Evolutionary conservation across 2,113 vertebrate genomes (phyloP).

Genomic region (Sporophila hypoxantha): DNA sequence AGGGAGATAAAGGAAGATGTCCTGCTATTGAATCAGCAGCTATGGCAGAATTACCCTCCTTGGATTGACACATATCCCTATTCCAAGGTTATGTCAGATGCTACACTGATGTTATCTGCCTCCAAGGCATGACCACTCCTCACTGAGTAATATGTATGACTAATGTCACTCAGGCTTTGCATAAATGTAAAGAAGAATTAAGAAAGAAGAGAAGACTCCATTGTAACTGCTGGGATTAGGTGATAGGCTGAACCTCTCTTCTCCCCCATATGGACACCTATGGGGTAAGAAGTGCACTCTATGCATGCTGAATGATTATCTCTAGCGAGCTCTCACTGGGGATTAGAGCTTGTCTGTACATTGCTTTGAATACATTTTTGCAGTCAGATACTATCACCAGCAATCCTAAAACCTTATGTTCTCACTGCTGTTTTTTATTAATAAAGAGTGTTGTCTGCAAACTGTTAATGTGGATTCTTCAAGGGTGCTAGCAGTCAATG

Average conservation of each 20-base stretch:
- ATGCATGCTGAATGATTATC: neutral
- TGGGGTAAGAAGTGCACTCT: neutral
- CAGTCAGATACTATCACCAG: neutral
- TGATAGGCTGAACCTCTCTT: neutral
- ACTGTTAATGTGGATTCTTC: neutral
- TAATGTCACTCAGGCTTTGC: neutral
- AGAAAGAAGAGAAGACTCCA: neutral
- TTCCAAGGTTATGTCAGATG: neutral
- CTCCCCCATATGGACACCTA: neutral
- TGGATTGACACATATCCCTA: neutral
- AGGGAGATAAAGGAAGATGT: neutral
- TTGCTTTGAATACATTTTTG: neutral
- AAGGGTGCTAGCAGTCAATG: neutral
- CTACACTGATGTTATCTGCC: rapidly evolving
- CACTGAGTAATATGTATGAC: neutral
- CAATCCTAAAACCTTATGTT: neutral
- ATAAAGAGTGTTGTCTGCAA: neutral
- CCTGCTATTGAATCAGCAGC: neutral
- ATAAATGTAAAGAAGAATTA: neutral
- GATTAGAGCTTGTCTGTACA: neutral
- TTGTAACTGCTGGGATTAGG: neutral
- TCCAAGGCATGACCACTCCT: neutral
- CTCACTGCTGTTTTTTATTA: neutral
- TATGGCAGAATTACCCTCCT: neutral
- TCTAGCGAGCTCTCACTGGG: neutral